These are phyloP conservation scores for Temnothorax rugatulus DNA, from an alignment of 2,888 invertebrate species.

Conservation along the genomic window DNA sequence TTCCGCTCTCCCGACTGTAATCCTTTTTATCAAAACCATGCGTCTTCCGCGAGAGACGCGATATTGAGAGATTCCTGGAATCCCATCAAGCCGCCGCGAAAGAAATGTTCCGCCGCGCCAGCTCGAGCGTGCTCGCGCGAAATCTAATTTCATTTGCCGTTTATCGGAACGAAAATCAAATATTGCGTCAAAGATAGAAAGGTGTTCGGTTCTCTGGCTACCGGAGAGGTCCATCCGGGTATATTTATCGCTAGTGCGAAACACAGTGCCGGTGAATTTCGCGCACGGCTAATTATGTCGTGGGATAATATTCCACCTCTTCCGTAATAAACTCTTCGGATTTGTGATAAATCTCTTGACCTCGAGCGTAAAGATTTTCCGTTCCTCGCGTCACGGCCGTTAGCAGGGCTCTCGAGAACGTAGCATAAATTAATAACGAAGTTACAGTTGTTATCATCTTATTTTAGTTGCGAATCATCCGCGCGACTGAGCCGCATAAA, in stretches of 20 bases:
- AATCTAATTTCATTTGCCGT: slow-evolving; percentile 40
- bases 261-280: slow-evolving; percentile 1
- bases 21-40: slow-evolving; percentile 55
- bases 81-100: slow-evolving; percentile 35
- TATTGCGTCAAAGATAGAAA: background rate
- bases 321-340: slow-evolving; percentile 35
- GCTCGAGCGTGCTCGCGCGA: background rate
- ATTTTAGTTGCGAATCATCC: slow-evolving; percentile 30
- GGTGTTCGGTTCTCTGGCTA: background rate
- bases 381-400: slow-evolving; percentile 18
- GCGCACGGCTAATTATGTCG: slow-evolving; percentile 30
- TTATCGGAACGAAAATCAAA: slow-evolving; percentile 19
- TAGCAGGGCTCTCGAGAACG: slow-evolving; percentile 15
- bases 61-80: slow-evolving; percentile 58
- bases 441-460: slow-evolving; percentile 23
- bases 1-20: slow-evolving; percentile 13
- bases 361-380: slow-evolving; percentile 32
- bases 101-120: slow-evolving; percentile 35
- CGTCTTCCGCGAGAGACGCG: slow-evolving; percentile 48
- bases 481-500: slow-evolving; percentile 4
- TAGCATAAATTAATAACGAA: slow-evolving; percentile 49
- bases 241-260: background rate
- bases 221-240: background rate
- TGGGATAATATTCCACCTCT: slow-evolving; percentile 34
- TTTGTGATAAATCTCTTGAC: slow-evolving; percentile 38